Conservation (phyloP, 2,113 vertebrate species). For the Parus major region DNA sequence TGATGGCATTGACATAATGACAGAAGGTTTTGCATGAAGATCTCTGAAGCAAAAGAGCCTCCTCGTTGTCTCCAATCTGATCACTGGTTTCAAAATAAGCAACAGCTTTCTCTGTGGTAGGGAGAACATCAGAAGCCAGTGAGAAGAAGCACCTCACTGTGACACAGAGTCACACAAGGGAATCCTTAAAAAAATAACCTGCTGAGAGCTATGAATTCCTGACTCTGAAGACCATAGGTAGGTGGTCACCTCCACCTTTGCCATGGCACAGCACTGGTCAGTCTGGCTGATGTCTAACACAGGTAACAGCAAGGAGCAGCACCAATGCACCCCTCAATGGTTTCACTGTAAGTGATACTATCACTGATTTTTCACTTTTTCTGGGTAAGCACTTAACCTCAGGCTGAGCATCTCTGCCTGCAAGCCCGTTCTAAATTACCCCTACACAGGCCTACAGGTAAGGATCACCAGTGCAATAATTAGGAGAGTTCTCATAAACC, state of each 20-base stretch:
- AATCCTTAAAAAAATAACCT: not conserved
- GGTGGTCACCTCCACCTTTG: not conserved
- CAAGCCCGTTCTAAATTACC: not conserved
- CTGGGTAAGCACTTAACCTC: not conserved
- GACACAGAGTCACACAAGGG: not conserved
- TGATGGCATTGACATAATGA: slow-evolving; percentile 90
- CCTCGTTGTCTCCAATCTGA: slow-evolving; percentile 85
- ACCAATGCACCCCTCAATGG: not conserved
- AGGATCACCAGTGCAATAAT: not conserved
- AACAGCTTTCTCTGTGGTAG: slow-evolving; percentile 83
- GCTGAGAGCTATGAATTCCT: not conserved
- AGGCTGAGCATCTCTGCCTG: not conserved
- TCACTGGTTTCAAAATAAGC: slow-evolving; percentile 88
- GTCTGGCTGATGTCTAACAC: not conserved
- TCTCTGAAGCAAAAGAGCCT: slow-evolving; percentile 77
- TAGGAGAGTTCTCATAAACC: not conserved
- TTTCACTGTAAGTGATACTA: not conserved
- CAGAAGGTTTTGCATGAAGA: slow-evolving; percentile 86
- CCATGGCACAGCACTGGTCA: not conserved
- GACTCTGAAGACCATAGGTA: not conserved
- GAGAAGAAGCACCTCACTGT: not conserved
- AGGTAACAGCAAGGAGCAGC: not conserved
- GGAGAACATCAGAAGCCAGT: not conserved
- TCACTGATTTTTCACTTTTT: not conserved
- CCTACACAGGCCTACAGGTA: not conserved